Evolutionary conservation across 53 echinoderm and acorn worm species (phyloP).

Genomic region (Patiria pectinifera): DNA sequence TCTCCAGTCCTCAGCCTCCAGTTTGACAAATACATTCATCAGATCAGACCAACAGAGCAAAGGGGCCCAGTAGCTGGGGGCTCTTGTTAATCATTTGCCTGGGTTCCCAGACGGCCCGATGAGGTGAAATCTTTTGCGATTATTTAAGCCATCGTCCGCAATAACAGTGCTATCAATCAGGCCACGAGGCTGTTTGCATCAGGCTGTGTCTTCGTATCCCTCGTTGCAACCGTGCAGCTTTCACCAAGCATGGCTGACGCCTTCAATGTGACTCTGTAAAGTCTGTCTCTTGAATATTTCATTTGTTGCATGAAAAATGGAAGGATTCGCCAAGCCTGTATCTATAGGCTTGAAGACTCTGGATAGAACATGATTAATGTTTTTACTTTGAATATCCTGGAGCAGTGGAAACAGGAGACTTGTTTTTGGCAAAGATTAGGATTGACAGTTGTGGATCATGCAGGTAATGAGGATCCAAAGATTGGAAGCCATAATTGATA

Average conservation of each 20-base stretch:
- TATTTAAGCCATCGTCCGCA: conserved; percentile 8
- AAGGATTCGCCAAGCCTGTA: neutral
- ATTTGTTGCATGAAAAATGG: neutral
- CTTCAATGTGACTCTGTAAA: neutral
- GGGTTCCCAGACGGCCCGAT: neutral
- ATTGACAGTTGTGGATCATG: too few relatives aligned
- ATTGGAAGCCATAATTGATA: too few relatives aligned
- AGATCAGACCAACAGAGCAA: neutral
- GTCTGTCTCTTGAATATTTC: neutral
- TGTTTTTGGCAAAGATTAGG: too few relatives aligned
- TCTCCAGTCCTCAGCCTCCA: neutral
- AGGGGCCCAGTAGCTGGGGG: neutral
- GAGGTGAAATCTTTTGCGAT: neutral
- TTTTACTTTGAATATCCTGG: too few relatives aligned
- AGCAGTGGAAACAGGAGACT: too few relatives aligned
- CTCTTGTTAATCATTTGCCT: conserved; percentile 3
- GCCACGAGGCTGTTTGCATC: neutral
- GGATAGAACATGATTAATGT: neutral
- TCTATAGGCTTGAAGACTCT: neutral
- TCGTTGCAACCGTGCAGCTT: neutral
- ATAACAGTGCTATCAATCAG: conserved; percentile 9
- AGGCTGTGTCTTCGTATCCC: neutral
- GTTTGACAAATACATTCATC: conserved; percentile 5
- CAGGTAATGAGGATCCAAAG: too few relatives aligned
- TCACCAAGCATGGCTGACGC: neutral